phyloP scores from a whole-genome alignment of 1,140 invertebrate genomes.

The Periplaneta americana region DNA sequence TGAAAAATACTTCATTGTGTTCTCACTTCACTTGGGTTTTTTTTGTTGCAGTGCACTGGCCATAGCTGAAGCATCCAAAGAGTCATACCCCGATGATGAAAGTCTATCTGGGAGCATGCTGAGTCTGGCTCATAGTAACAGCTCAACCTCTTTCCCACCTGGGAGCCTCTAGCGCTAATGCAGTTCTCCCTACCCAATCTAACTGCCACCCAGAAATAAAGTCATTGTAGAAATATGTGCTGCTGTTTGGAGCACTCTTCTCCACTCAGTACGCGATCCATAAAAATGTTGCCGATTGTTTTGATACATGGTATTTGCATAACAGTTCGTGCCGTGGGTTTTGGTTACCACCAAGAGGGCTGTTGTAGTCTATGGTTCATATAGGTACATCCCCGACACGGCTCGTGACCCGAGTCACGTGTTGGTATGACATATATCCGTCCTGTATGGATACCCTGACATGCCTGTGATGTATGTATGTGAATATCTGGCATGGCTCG shows the following conservation, averaged over 20 bases:
- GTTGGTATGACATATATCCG: neutral
- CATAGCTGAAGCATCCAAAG: slow-evolving; percentile 82
- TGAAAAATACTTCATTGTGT: too few species aligned
- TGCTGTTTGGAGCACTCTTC: neutral
- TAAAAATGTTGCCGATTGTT: neutral
- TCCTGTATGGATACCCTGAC: neutral
- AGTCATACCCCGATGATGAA: slow-evolving; percentile 79
- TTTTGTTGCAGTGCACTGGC: slow-evolving; percentile 71
- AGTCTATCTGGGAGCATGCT: slow-evolving; percentile 91
- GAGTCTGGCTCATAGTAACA: slow-evolving; percentile 89
- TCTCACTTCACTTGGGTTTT: slow-evolving; percentile 16
- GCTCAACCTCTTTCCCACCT: slow-evolving; percentile 80
- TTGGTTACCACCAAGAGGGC: neutral
- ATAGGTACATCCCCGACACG: neutral
- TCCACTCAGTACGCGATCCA: neutral
- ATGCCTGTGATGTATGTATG: neutral
- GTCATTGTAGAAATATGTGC: neutral
- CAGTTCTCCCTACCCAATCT: neutral
- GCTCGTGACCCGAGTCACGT: neutral
- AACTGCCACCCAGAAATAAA: neutral
- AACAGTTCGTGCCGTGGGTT: neutral
- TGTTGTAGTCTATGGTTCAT: neutral
- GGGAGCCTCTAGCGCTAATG: slow-evolving; percentile 64
- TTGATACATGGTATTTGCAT: neutral
- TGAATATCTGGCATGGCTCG: neutral